Evolutionary conservation across 2,888 invertebrate genomes (phyloP), one percentile per base, ranked within the genome.

Genomic region (Petrophora chlorosata): DNA sequence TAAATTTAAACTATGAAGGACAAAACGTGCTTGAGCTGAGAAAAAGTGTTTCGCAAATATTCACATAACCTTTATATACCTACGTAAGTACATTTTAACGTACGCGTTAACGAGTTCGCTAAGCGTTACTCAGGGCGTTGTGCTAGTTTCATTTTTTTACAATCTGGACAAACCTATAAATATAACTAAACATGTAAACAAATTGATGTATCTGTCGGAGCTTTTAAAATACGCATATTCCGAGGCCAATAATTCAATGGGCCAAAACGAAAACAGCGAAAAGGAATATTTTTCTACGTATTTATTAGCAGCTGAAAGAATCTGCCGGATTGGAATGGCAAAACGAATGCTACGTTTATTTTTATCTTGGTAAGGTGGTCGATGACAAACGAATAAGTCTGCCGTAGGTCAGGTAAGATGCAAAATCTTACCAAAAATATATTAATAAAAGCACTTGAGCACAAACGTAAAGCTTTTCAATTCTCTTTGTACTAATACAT

Each of bases 161-260:
- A 23, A 49, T 43, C 49, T 50, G 49, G 49, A 50, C 49, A 50
- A 35, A 34, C 10, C 33, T 43, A 43, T 39, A 43, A 50, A 50
- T 43, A 50, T 34, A 42, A 22, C 43, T 39, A 43, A 50, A 50
- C 49, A 50, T 44, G 49, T 50, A 50, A 50, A 50, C 49, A 50
- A 39, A 50, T 50, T 50, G 49, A 50, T 50, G 43, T 23, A 44
- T 50, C 43, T 50, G 43, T 50, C 49, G 43, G 48, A 25, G 42
- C 22, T 36, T 47, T 42, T 42, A 42, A 32, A 29, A 30, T 42
- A 36, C 36, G 42, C 28, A 12, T 42, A 42, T 42, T 13, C 41
- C 32, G 36, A 14, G 32, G 42, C 33, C 32, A 42, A 42, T 42
- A 42, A 38, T 48, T 48, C 26, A 32, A 12, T 23, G 5, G 15